phyloP scores from a whole-genome alignment of 1,140 invertebrate species.

The Zaprionus nigranus region DNA sequence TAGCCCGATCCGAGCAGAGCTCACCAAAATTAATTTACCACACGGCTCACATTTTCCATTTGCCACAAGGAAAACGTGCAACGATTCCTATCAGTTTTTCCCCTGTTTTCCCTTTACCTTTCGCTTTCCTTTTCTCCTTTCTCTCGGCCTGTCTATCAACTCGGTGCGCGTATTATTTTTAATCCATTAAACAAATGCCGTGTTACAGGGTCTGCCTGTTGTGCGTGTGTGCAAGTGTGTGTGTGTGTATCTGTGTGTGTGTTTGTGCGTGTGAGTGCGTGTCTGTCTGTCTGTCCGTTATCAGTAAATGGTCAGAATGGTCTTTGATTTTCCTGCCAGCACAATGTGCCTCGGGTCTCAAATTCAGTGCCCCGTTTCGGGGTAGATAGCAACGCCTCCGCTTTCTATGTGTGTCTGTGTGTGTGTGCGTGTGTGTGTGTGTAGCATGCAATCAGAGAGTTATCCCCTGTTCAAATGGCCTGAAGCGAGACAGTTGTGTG shows the following conservation, averaged over 20 bases:
- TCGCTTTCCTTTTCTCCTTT: slow-evolving; percentile 14
- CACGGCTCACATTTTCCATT: slow-evolving; percentile 73
- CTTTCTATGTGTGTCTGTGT: slow-evolving; percentile 7
- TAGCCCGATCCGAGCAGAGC: slow-evolving; percentile 53
- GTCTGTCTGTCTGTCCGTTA: slow-evolving; percentile 49
- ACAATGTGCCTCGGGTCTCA: slow-evolving; percentile 44
- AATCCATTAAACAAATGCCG: slow-evolving; percentile 82
- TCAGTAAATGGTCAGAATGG: slow-evolving; percentile 70
- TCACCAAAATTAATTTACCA: slow-evolving; percentile 79
- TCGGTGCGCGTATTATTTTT: slow-evolving; percentile 72
- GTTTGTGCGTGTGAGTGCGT: neutral
- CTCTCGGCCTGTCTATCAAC: slow-evolving; percentile 12
- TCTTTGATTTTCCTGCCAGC: slow-evolving; percentile 63
- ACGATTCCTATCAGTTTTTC: slow-evolving; percentile 67
- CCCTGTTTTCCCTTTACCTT: slow-evolving; percentile 2
- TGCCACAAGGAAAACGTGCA: slow-evolving; percentile 65
- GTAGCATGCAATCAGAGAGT: slow-evolving; percentile 60
- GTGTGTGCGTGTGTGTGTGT: slow-evolving; percentile 4
- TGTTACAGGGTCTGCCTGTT: slow-evolving; percentile 54
- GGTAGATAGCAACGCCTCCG: slow-evolving; percentile 71
- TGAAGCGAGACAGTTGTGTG: slow-evolving; percentile 35
- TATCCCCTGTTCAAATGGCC: slow-evolving; percentile 22
- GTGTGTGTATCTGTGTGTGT: neutral
- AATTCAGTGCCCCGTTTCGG: slow-evolving; percentile 24
- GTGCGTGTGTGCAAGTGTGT: neutral